Evolutionary conservation across 2,888 invertebrate genomes (phyloP).

Genomic region (Cheilosia impressa): DNA sequence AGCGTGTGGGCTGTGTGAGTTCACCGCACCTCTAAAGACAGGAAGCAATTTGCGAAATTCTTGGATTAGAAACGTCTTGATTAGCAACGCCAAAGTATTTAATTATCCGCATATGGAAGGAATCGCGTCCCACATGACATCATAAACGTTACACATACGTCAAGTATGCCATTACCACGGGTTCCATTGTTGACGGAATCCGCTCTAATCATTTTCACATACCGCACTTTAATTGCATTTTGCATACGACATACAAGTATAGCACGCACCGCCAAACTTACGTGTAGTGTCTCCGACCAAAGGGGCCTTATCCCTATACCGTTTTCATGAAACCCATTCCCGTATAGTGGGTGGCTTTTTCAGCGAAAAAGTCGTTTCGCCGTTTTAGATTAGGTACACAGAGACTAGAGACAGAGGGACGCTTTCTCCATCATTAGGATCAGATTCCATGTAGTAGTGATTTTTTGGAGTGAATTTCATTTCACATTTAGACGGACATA

Average conservation of each 20-base stretch:
- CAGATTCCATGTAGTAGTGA: background rate
- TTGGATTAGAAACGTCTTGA: too few relatives aligned
- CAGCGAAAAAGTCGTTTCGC: background rate
- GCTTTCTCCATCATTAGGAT: background rate
- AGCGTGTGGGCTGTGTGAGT: background rate
- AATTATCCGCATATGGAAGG: background rate
- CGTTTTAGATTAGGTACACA: background rate
- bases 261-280: background rate
- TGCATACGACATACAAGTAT: too few relatives aligned
- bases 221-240: conserved; percentile 21
- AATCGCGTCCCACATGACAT: background rate
- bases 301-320: background rate
- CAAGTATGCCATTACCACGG: too few relatives aligned
- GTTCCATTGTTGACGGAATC: background rate
- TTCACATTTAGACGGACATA: background rate
- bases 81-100: too few relatives aligned
- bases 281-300: background rate
- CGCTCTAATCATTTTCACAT: conserved; percentile 19
- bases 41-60: background rate
- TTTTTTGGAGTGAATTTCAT: background rate
- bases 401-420: background rate
- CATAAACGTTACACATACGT: background rate
- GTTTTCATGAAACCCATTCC: background rate
- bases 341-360: background rate
- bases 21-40: too few relatives aligned